Conservation (phyloP, 2,113 vertebrate species). For the Copsychus sechellarum region DNA sequence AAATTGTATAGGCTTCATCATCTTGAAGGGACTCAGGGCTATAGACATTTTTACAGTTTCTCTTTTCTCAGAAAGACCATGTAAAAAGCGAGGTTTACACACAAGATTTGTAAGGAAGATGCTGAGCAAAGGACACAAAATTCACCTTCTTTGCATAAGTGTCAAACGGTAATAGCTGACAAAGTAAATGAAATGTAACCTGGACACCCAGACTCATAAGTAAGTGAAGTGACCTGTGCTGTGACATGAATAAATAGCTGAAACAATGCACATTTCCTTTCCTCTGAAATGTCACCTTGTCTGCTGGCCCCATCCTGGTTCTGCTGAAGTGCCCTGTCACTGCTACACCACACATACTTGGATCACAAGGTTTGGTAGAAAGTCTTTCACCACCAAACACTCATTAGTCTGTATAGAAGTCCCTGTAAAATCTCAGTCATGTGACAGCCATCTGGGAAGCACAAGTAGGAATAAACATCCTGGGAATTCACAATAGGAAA, state of each 20-base stretch:
- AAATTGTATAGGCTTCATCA: background rate
- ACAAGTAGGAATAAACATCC: background rate
- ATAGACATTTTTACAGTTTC: background rate
- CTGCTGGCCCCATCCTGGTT: background rate
- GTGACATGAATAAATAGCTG: background rate
- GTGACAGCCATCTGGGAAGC: background rate
- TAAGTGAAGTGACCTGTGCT: background rate
- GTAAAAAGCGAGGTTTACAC: background rate
- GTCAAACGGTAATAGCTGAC: background rate
- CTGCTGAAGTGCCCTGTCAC: background rate
- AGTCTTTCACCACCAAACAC: background rate
- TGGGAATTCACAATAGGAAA: background rate
- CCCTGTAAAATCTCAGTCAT: background rate
- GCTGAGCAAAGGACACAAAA: background rate
- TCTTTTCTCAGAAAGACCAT: background rate
- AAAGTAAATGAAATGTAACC: background rate
- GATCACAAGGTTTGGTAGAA: background rate
- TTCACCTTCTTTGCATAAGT: background rate
- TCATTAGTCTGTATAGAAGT: background rate
- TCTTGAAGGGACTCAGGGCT: background rate
- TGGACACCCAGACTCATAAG: background rate
- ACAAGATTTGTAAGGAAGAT: background rate
- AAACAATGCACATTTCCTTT: background rate
- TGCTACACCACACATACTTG: accelerated
- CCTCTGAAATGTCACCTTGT: background rate